Percentiles rank a stretch among this genome's conserved stretches.
These are phyloP conservation scores for Parazoanthus swiftii DNA, from an alignment of 92 coral and sea anemone genomes.

Conservation along the genomic window DNA sequence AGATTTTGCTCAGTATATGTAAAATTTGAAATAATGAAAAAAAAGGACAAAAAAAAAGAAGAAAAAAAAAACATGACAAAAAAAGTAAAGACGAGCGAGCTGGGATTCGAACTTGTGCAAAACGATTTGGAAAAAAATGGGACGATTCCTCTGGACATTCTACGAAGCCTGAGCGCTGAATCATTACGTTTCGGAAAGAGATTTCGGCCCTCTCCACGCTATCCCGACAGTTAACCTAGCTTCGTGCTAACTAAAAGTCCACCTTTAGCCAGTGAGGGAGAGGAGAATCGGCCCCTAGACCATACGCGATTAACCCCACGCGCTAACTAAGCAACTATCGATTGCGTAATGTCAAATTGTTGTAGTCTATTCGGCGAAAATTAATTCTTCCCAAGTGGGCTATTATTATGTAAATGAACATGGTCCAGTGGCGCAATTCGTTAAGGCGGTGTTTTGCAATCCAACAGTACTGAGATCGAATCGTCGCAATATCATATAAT, in stretches of 20 bases:
- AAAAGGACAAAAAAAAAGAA: neutral
- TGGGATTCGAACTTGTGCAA: slow-evolving; percentile 11
- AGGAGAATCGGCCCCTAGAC: too few relatives aligned
- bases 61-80: neutral
- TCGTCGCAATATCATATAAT: too few relatives aligned
- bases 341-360: too few relatives aligned
- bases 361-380: too few relatives aligned
- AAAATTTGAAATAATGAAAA: slow-evolving; percentile 9
- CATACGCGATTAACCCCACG: too few relatives aligned
- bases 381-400: too few relatives aligned
- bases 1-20: neutral
- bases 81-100: neutral
- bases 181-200: neutral
- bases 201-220: neutral
- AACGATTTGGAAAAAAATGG: slow-evolving; percentile 12
- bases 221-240: slow-evolving; percentile 16
- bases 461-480: too few relatives aligned
- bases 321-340: too few relatives aligned
- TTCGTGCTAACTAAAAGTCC: neutral
- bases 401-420: too few relatives aligned
- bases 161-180: slow-evolving; percentile 12
- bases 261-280: too few relatives aligned
- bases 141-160: slow-evolving; percentile 15
- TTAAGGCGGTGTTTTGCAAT: too few relatives aligned
- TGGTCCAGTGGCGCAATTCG: too few relatives aligned